Base-by-base conservation (phyloP, 53 echinoderm and acorn worm species). In the Stichopus horrens region DNA sequence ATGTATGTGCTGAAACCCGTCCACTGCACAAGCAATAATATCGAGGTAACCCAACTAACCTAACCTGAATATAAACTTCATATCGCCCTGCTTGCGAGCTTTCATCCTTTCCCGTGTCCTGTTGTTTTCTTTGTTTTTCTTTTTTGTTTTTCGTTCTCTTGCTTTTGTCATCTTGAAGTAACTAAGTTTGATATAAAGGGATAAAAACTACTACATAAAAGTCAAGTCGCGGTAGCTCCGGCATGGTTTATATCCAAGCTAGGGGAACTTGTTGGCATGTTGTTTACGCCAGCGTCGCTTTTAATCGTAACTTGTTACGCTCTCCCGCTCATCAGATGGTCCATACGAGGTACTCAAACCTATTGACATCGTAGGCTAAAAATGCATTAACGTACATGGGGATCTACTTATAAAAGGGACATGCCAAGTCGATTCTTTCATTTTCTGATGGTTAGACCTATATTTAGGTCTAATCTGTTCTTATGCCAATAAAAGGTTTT, bases 151-250 rank as follows among this genome's bases (percentile, higher is more conserved):
- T 16, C 14, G 19, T 71, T 1, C 18, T 18, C 71, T 18, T 71
- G 71, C 19, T 71, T 71, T 18, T 71, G 71, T 71, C 71, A 71
- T 71, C 37, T n/a, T 71, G 71, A 71, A 7, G 71, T 71, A 71
- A 71, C 71, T 71, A 71, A 71, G 71, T 71, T 71, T 71, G 71
- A 71, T n/a, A 71, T 71, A 71, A 71, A 71, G 71, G 6, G 16
- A 71, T 18, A 71, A 71, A 71, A 71, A 13, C 71, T 71, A 71
- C 71, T 13, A 71, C 71, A 71, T 71, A 71, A 71, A 71, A 71
- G 71, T 71, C 71, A 71, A 71, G 16, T 37, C 16, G 71, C 71
- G 71, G 71, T 71, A 71, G 71, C 71, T 16, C 19, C 71, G 19
- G 71, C 18, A 13, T 71, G 71, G 14, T 71, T 71, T 71, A 71